Percentiles rank a stretch among this genome's conserved stretches.
These are phyloP conservation scores for Scaptomyza montana DNA, from an alignment of 1,140 invertebrate species.

Conservation along the genomic window DNA sequence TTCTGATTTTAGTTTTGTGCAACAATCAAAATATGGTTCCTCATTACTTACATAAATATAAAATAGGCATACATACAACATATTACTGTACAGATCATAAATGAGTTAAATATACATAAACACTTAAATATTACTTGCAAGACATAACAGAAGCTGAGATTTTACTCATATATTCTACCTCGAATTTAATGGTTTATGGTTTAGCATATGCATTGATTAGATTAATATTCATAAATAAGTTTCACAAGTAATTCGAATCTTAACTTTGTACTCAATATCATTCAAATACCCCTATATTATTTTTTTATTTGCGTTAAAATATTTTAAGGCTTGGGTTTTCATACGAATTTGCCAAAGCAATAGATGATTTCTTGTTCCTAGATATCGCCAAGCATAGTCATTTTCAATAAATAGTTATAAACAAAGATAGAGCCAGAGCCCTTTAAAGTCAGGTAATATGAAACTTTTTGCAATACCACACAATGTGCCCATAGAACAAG, in stretches of 20 bases:
- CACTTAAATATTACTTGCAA: constrained; percentile 14
- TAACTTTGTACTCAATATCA: not conserved
- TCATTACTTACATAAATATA: constrained; percentile 42
- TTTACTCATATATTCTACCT: constrained; percentile 48
- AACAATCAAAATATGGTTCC: constrained; percentile 61
- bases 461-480: constrained; percentile 67
- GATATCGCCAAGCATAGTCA: constrained; percentile 32
- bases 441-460: constrained; percentile 9
- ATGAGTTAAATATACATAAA: constrained; percentile 14
- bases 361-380: constrained; percentile 54
- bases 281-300: not conserved
- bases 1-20: constrained; percentile 26
- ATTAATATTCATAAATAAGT: constrained; percentile 30
- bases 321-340: constrained; percentile 1
- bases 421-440: constrained; percentile 5
- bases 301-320: not conserved
- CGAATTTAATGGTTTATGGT: constrained; percentile 34
- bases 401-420: constrained; percentile 18
- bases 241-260: not conserved
- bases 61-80: constrained; percentile 21
- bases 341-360: constrained; percentile 36
- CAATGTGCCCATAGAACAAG: constrained; percentile 80
- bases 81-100: constrained; percentile 35
- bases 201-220: constrained; percentile 24
- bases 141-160: constrained; percentile 7